Evolutionary conservation across 2,113 vertebrate genomes (phyloP).

Genomic region (Pelusios castaneus): DNA sequence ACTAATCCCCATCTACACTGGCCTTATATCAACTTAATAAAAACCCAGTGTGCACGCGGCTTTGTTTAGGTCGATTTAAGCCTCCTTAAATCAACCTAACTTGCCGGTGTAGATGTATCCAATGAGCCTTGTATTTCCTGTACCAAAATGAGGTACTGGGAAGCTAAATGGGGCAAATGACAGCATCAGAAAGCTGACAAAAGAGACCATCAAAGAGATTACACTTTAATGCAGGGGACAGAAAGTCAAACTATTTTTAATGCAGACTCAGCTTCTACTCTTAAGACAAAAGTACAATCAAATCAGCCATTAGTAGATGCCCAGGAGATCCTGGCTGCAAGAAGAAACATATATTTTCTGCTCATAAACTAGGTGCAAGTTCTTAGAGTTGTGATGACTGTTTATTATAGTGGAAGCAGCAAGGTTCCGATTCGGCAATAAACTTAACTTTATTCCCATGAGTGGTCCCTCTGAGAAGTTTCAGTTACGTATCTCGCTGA

Average conservation of each 20-base stretch:
- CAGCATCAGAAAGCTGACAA: not conserved
- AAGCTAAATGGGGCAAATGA: not conserved
- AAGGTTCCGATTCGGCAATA: not conserved
- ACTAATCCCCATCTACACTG: too few relatives aligned
- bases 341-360: rapidly evolving
- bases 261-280: too few relatives aligned
- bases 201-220: not conserved
- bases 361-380: rapidly evolving
- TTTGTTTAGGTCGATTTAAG: too few relatives aligned
- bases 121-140: not conserved
- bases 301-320: not conserved
- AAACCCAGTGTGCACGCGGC: too few relatives aligned
- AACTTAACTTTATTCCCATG: not conserved
- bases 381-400: not conserved
- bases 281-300: too few relatives aligned
- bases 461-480: not conserved
- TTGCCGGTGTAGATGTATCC: too few relatives aligned
- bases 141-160: not conserved
- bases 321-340: not conserved
- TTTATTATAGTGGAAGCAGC: too few relatives aligned
- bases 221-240: not conserved
- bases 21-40: too few relatives aligned
- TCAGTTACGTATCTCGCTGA: not conserved
- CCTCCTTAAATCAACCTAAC: too few relatives aligned
- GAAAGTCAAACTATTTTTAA: not conserved